Conservation (phyloP, 2,888 invertebrate species). For the Sinotaia quadrata region DNA sequence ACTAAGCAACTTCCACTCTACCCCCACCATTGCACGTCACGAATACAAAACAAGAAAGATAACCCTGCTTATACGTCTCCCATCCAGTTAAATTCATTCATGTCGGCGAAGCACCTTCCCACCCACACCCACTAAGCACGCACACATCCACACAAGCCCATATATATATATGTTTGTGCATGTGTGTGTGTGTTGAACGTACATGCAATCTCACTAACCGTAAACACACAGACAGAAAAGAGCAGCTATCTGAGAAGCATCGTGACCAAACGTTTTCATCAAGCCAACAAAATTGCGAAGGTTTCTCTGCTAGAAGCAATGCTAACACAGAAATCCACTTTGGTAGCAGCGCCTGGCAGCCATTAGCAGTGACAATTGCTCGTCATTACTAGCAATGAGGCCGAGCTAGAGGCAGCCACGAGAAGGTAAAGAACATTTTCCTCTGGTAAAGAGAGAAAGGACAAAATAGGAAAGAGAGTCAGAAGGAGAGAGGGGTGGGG, state of each 20-base stretch:
- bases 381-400: constrained; percentile 18
- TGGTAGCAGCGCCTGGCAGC: constrained; percentile 6
- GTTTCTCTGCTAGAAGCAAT: neutral
- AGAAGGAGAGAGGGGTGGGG: neutral
- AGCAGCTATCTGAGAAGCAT: neutral
- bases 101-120: neutral
- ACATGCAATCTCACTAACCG: no score
- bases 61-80: no score
- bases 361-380: constrained; percentile 22
- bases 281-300: neutral
- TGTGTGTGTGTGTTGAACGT: neutral
- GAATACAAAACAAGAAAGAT: no score
- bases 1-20: no score
- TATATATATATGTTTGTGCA: neutral
- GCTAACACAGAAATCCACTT: constrained; percentile 29
- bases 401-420: neutral
- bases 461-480: neutral
- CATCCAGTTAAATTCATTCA: no score
- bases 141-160: neutral
- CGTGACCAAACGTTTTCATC: no score
- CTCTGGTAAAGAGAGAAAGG: neutral
- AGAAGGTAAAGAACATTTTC: neutral
- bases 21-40: no score
- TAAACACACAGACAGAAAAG: no score
- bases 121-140: neutral